Evolutionary conservation across 2,113 vertebrate genomes (phyloP), one percentile per base, ranked within the genome.

Genomic region (Osmerus eperlanus): DNA sequence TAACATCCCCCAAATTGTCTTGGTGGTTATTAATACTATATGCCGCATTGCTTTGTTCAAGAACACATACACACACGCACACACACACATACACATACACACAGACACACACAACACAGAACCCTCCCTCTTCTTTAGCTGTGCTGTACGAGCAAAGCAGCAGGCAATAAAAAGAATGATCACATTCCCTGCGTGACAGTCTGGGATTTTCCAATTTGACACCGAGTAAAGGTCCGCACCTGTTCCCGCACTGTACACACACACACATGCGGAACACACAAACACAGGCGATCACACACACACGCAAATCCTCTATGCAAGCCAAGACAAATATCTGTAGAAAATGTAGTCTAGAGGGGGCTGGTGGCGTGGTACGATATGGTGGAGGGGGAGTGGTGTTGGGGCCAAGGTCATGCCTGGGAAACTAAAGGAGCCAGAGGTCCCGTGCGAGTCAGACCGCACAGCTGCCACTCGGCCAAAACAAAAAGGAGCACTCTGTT

Each of bases 191-290:
- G 82, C 89, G 85, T 92, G 90, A 91, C 89, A 91, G 89, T 76
- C 84, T 80, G 83, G 78, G 91, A 87, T 92, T 91, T 91, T 88
- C 83, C 81, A 89, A 92, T 92, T 92, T 89, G 89, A 90, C 88
- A 92, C 91, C 90, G 88, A 86, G 80, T 78, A 68, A 80, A 72
- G 73, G 74, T 72, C 76, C 29, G 76, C 91, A 92, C 91, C 91
- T 92, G 91, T 92, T 89, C 74, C 69, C 19, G 16, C 12, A 65
- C n/a, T 56, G 18, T 68, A 36, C 68, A n/a, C 76, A 56, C 56
- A 62, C 61, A 36, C 36, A 63, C 68, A 61, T 51, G 67, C 73
- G 68, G 68, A 67, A 69, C 73, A 70, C 71, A 60, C 53, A 58
- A 41, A 59, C 68, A 69, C 72, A 67, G 53, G 41, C 68, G 52